These are phyloP conservation scores for Danionella cerebrum DNA, from an alignment of 2,113 vertebrate genomes.

Conservation along the genomic window DNA sequence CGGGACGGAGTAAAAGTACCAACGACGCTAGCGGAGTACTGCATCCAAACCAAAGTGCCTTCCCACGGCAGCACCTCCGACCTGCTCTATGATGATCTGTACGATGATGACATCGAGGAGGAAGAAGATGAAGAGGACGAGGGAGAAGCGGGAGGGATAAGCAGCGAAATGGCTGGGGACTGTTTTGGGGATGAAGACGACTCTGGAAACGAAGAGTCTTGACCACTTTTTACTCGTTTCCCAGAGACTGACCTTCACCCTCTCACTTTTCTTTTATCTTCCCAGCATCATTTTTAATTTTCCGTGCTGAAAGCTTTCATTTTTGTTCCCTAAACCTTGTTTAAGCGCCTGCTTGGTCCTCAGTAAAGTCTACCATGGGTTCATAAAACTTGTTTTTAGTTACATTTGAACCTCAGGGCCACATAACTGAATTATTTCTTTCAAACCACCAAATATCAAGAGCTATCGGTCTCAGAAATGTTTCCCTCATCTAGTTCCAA, in stretches of 20 bases:
- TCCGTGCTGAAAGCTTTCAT: slow-evolving; percentile 6
- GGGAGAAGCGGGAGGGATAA: slow-evolving; percentile 80
- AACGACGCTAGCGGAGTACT: slow-evolving; percentile 95
- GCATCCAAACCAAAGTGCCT: slow-evolving; percentile 98
- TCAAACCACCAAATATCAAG: neutral
- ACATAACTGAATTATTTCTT: neutral
- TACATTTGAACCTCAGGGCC: slow-evolving; percentile 66
- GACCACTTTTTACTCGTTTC: slow-evolving; percentile 54
- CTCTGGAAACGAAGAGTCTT: slow-evolving; percentile 96
- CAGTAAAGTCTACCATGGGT: neutral
- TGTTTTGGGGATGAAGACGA: slow-evolving; percentile 93
- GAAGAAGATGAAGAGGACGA: slow-evolving; percentile 90
- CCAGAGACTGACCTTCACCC: neutral
- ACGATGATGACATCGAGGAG: slow-evolving; percentile 90
- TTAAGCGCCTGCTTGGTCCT: neutral
- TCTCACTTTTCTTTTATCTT: slow-evolving; percentile 10
- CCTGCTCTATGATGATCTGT: slow-evolving; percentile 96
- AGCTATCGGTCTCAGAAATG: neutral
- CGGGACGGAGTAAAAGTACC: slow-evolving; percentile 96
- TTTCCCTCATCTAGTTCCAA: neutral
- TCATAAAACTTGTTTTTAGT: slow-evolving; percentile 12
- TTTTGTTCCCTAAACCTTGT: slow-evolving; percentile 3
- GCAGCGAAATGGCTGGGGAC: slow-evolving; percentile 76
- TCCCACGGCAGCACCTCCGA: slow-evolving; percentile 98
- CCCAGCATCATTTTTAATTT: neutral